Percentiles rank a stretch among this genome's conserved stretches.
phyloP scores from a whole-genome alignment of 2,113 vertebrate genomes.

The Saccopteryx bilineata region DNA sequence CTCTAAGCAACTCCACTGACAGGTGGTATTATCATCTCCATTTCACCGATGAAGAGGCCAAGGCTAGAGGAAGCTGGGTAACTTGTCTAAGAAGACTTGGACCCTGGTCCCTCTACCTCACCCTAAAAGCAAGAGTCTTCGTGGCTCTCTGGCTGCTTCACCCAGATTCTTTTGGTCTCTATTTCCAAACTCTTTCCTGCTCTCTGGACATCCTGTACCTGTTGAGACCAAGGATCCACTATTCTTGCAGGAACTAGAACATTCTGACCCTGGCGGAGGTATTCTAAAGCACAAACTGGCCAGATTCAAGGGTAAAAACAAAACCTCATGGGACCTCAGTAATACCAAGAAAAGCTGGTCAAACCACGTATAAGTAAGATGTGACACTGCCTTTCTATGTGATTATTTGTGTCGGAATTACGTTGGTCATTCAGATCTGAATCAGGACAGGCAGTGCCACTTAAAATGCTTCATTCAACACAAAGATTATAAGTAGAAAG shows the following conservation, averaged over 20 bases:
- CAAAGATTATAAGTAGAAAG: not conserved
- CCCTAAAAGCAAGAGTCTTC: not conserved
- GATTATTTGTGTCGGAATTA: not conserved
- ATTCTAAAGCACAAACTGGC: not conserved
- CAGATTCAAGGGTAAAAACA: not conserved
- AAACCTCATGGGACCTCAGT: not conserved
- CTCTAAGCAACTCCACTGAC: not conserved
- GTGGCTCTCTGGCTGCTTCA: not conserved
- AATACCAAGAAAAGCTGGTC: not conserved
- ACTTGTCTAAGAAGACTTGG: not conserved
- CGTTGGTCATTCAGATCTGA: not conserved
- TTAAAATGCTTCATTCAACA: not conserved
- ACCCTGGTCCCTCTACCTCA: not conserved
- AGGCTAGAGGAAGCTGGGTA: not conserved
- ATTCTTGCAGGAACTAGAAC: not conserved
- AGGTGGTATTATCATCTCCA: not conserved
- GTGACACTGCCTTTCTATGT: not conserved
- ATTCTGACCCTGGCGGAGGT: not conserved
- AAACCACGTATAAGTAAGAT: fast-evolving
- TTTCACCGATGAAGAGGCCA: not conserved
- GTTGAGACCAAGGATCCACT: not conserved
- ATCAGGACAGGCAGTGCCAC: not conserved
- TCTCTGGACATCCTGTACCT: not conserved
- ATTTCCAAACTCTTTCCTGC: not conserved
- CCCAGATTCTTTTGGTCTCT: not conserved